Percentiles rank a stretch among this genome's conserved stretches.
phyloP scores from a whole-genome alignment of 2,797 vertebrate species.

The Propithecus perrieri region DNA sequence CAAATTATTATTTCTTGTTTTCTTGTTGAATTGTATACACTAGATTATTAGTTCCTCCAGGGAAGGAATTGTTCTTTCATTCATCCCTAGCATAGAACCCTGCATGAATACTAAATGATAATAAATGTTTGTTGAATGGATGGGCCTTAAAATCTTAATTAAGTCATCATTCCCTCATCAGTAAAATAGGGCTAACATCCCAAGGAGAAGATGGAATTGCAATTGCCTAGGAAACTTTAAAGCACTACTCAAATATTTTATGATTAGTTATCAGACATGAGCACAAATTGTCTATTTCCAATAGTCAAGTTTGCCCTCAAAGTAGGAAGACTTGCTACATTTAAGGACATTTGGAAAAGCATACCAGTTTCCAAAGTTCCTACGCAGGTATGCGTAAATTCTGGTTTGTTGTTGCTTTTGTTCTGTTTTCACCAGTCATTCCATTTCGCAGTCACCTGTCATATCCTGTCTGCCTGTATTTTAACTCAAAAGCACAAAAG shows the following conservation, averaged over 20 bases:
- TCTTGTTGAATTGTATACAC: background rate
- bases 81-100: conserved; percentile 14
- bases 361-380: background rate
- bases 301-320: background rate
- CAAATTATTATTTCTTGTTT: background rate
- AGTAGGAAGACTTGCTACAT: background rate
- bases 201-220: conserved; percentile 28
- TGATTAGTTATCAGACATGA: conserved; percentile 35
- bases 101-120: background rate
- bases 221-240: conserved; percentile 45
- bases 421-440: background rate
- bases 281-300: background rate
- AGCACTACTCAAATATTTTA: background rate
- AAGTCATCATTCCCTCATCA: background rate
- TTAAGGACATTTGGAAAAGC: background rate
- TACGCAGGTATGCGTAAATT: background rate
- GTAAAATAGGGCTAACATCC: conserved; percentile 29
- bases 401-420: background rate
- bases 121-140: conserved; percentile 36
- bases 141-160: conserved; percentile 22
- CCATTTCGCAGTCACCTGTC: background rate
- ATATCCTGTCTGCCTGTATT: background rate
- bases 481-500: conserved; percentile 47
- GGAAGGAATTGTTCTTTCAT: background rate
- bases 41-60: background rate